phyloP scores from a whole-genome alignment of 1,140 invertebrate genomes.

The Drosophila funebris region DNA sequence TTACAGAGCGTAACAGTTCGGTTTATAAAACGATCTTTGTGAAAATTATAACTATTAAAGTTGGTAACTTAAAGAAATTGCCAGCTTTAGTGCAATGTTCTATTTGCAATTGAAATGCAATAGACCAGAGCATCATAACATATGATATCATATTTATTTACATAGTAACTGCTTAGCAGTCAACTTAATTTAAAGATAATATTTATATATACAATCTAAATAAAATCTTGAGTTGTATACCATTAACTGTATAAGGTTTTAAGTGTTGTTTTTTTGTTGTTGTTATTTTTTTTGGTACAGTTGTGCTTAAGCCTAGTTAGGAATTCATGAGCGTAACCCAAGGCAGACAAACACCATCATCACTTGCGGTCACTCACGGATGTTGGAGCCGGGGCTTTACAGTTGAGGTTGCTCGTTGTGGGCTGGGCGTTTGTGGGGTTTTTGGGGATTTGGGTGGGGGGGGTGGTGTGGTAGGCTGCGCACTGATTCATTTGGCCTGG shows the following conservation, averaged over 20 bases:
- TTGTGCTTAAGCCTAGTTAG: conserved; percentile 32
- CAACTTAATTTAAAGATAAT: neutral
- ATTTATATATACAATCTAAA: neutral
- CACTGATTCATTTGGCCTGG: conserved; percentile 64
- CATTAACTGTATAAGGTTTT: conserved; percentile 4
- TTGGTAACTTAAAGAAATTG: too few species aligned
- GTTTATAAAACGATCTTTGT: too few species aligned
- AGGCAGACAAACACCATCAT: conserved; percentile 47
- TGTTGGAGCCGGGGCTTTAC: neutral
- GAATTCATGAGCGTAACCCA: conserved; percentile 38
- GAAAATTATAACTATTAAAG: too few species aligned
- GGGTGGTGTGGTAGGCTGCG: neutral
- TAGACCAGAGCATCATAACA: too few species aligned
- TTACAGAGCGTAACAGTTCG: too few species aligned
- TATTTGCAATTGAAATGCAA: too few species aligned
- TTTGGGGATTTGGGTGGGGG: neutral
- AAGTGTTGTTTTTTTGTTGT: neutral
- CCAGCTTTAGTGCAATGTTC: too few species aligned
- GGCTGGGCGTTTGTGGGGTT: too few species aligned
- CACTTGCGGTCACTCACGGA: conserved; percentile 56
- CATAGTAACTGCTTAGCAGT: neutral
- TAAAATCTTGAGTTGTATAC: neutral
- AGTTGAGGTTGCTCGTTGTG: too few species aligned
- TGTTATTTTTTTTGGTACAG: conserved; percentile 32
- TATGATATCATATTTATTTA: too few species aligned